Percentiles rank a stretch among this genome's conserved stretches.
Evolutionary conservation across 2,888 invertebrate genomes (phyloP).

Genomic region (Platycheirus rosarum): DNA sequence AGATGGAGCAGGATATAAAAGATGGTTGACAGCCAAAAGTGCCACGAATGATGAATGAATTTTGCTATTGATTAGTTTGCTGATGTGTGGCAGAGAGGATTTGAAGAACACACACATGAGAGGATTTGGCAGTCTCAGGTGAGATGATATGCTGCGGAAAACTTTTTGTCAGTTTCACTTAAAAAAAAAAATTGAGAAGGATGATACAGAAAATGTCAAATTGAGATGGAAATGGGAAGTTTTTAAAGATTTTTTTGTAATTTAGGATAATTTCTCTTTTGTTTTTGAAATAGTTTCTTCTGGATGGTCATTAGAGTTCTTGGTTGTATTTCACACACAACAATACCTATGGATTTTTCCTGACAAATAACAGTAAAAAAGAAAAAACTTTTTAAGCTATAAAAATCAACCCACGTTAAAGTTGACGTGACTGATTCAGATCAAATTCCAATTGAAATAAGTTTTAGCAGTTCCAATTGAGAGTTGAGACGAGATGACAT

Average conservation of each 20-base stretch:
- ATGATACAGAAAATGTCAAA: slow-evolving; percentile 18
- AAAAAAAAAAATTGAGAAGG: neutral
- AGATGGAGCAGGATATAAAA: slow-evolving; percentile 39
- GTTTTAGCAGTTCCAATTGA: slow-evolving; percentile 39
- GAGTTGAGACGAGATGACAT: slow-evolving; percentile 7
- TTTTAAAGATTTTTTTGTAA: neutral
- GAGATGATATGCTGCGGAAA: slow-evolving; percentile 37
- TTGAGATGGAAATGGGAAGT: neutral
- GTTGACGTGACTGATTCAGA: slow-evolving; percentile 25
- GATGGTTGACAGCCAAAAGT: slow-evolving; percentile 62
- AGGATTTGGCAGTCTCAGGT: slow-evolving; percentile 38
- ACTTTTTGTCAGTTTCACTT: slow-evolving; percentile 53
- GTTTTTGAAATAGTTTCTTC: no score
- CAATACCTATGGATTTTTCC: no score
- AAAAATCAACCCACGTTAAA: neutral
- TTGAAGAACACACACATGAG: slow-evolving; percentile 28
- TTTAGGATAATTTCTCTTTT: neutral
- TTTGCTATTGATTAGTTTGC: slow-evolving; percentile 66
- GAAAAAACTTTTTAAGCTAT: neutral
- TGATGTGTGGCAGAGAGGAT: slow-evolving; percentile 36
- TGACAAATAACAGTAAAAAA: neutral
- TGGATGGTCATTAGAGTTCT: no score
- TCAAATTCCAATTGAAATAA: slow-evolving; percentile 20
- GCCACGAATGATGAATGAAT: slow-evolving; percentile 62
- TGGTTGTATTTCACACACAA: no score